Evolutionary conservation across 2,888 invertebrate species (phyloP), one percentile per base, ranked within the genome.

Genomic region (Brachynemurus nebulosus): DNA sequence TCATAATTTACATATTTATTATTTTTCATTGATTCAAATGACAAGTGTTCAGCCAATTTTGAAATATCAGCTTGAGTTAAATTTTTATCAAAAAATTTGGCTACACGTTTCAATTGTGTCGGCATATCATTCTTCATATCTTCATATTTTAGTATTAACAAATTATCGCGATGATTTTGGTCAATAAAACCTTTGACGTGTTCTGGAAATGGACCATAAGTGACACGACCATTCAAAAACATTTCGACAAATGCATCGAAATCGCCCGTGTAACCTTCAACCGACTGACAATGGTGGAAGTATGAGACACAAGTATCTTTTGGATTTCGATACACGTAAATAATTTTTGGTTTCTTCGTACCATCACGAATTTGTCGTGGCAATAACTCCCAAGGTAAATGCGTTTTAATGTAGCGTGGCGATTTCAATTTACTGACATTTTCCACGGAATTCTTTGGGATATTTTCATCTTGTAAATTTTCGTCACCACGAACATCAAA

Each of bases 11-110:
- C 64, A 40, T 61, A 58, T 17, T 61, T 59, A 54, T 72, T 71
- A n/a, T 58, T 54, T 51, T 64, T 66, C 72, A 72, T 72, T 40
- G 56, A 63, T n/a, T 60, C 57, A 53, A 75, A 74, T 43, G 66
- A 66, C 48, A 72, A 64, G 54, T 71, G 70, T 2, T 63, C 51
- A 25, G 57, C 54, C n/a, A 75, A 59, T 1, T 48, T 46, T 4
- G 56, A 50, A 19, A 66, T 53, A 38, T 66, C 56, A 2, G 63
- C 59, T 2, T 60, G 55, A 1, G 52, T 55, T 27, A 61, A 57
- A 47, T 47, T 43, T 42, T 59, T 62, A 3, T 59, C 60, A 12
- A 71, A 52, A 49, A 71, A 72, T 9, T 56, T 45, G 1, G 65
- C 65, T 5, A 68, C 60, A 40, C 59, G 57, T 34, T 53, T 54